A percentile compares a stretch with the other conserved stretches of the same genome.
Evolutionary conservation across 2,797 vertebrate genomes (phyloP).

Genomic region (Thaleichthys pacificus): DNA sequence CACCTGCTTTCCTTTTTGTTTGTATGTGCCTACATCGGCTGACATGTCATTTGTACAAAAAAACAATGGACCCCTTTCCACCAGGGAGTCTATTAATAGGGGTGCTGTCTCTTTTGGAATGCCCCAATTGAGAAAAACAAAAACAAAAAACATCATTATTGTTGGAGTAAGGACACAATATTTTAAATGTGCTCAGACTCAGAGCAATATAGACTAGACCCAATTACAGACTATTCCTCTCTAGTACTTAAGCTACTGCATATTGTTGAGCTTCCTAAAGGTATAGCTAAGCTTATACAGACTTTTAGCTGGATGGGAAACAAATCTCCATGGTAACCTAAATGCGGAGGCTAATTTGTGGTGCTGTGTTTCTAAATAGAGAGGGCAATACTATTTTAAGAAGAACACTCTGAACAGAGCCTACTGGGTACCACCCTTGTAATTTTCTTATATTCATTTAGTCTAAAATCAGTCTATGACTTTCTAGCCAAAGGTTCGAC

Average conservation of each 20-base stretch:
- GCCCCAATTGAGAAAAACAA: neutral
- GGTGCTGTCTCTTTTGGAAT: neutral
- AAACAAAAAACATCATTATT: neutral
- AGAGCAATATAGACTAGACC: too few relatives aligned
- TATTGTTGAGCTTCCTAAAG: neutral
- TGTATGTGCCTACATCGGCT: neutral
- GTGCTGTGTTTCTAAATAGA: neutral
- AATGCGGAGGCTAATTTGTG: constrained; percentile 7
- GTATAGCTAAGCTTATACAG: neutral
- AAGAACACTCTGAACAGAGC: neutral
- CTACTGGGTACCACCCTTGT: too few relatives aligned
- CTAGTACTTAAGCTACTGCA: neutral
- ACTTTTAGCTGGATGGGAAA: constrained; percentile 4
- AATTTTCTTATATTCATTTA: too few relatives aligned
- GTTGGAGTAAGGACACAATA: neutral
- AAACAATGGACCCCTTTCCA: neutral
- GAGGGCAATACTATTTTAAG: neutral
- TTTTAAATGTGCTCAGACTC: neutral
- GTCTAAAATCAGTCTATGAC: too few relatives aligned
- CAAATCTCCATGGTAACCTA: constrained; percentile 35
- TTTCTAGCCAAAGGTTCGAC: too few relatives aligned
- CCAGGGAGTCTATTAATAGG: neutral
- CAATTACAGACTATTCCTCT: too few relatives aligned
- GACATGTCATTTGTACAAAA: too few relatives aligned
- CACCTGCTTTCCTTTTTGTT: neutral